Evolutionary conservation across 2,113 vertebrate species (phyloP).

Genomic region (Cairina moschata): DNA sequence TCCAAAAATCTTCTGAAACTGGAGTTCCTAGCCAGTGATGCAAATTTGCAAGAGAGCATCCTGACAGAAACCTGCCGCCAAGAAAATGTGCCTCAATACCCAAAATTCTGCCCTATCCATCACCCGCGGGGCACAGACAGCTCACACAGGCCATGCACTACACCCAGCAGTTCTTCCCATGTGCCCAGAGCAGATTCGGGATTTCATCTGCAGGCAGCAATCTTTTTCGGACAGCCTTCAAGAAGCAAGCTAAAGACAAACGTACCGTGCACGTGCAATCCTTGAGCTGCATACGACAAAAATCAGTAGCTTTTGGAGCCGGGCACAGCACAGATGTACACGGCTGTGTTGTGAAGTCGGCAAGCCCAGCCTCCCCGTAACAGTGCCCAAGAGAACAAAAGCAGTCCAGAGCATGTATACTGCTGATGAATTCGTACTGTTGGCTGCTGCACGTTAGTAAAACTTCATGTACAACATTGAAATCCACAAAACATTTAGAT

Average conservation of each 20-base stretch:
- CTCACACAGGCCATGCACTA: neutral
- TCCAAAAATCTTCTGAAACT: neutral
- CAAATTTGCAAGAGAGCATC: neutral
- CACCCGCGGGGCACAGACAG: neutral
- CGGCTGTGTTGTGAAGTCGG: accelerated
- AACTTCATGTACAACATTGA: neutral
- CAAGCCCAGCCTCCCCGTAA: neutral
- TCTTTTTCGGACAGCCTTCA: neutral
- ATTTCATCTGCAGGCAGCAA: neutral
- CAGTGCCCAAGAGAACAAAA: neutral
- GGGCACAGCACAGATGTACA: accelerated
- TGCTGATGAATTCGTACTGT: neutral
- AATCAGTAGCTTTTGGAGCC: neutral
- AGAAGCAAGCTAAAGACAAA: neutral
- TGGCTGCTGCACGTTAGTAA: neutral
- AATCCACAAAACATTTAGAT: neutral
- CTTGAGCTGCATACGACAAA: neutral
- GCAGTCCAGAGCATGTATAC: neutral
- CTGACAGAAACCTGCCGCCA: neutral
- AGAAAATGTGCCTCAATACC: neutral
- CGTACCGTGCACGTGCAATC: neutral
- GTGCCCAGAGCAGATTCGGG: neutral
- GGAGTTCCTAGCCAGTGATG: neutral
- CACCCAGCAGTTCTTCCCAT: neutral
- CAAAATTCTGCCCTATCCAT: neutral